A percentile compares a stretch with the other conserved stretches of the same genome.
Conservation (phyloP, 2,113 vertebrate genomes). For the Neodon shergylaensis region DNA sequence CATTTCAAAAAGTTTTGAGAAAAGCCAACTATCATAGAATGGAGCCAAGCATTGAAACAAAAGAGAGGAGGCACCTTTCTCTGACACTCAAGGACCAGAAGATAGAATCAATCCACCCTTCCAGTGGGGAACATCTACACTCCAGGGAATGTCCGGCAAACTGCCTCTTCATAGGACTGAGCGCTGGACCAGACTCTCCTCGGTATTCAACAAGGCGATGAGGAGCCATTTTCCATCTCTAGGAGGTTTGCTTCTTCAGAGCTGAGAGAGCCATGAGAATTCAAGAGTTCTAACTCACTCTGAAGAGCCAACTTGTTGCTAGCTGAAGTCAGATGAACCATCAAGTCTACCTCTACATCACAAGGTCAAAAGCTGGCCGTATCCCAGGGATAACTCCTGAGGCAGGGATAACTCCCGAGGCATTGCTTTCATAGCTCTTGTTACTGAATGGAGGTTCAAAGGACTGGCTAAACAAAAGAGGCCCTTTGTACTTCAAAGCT, state of each 20-base stretch:
- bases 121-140: background rate
- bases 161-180: background rate
- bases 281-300: slow-evolving; percentile 35
- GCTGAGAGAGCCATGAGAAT: background rate
- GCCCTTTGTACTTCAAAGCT: slow-evolving; percentile 48
- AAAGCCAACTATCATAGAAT: background rate
- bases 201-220: background rate
- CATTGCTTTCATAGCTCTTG: slow-evolving; percentile 40
- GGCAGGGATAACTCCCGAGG: background rate
- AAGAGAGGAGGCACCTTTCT: background rate
- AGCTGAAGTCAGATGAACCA: slow-evolving; percentile 56
- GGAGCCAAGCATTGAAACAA: background rate
- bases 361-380: slow-evolving; percentile 13
- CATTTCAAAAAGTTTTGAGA: slow-evolving; percentile 39
- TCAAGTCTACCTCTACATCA: slow-evolving; percentile 43
- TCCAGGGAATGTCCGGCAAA: background rate
- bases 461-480: slow-evolving; percentile 19
- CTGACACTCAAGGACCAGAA: background rate
- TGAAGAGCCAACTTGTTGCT: slow-evolving; percentile 32
- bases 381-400: background rate
- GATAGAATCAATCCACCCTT: background rate
- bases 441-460: slow-evolving; percentile 54
- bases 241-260: slow-evolving; percentile 30
- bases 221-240: slow-evolving; percentile 19
- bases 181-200: background rate